Evolutionary conservation across 2,888 invertebrate species (phyloP).

Genomic region (Acrobasis suavella): DNA sequence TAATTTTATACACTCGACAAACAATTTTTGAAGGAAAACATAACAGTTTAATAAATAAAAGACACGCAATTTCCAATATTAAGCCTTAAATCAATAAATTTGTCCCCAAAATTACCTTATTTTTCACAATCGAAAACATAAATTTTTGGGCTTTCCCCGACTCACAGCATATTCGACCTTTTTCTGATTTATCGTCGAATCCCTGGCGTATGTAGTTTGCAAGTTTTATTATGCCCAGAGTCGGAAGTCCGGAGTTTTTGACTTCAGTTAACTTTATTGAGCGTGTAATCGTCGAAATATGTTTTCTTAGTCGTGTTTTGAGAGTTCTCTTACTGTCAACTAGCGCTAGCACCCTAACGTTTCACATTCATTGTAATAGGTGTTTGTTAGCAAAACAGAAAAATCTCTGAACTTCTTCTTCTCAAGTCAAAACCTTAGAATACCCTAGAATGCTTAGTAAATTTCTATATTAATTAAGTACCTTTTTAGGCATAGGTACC

Average conservation of each 20-base stretch:
- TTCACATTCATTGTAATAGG: no score
- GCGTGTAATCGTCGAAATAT: constrained; percentile 40
- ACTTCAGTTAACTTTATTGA: constrained; percentile 63
- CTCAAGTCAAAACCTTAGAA: no score
- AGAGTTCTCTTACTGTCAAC: neutral
- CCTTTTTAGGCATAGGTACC: no score
- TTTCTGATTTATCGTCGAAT: constrained; percentile 71
- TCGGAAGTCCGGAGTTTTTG: constrained; percentile 59
- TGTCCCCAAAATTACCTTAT: constrained; percentile 17
- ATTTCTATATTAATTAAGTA: no score
- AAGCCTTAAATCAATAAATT: constrained; percentile 10
- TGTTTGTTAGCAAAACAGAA: no score
- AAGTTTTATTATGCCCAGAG: constrained; percentile 66
- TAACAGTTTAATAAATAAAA: neutral
- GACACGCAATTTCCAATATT: neutral
- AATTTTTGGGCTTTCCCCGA: constrained; percentile 36
- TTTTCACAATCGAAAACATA: constrained; percentile 21
- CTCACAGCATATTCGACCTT: constrained; percentile 65
- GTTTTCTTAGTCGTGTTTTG: constrained; percentile 12
- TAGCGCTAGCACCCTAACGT: neutral
- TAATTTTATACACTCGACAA: no score
- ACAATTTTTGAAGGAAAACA: no score
- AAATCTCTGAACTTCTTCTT: no score
- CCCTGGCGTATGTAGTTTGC: constrained; percentile 50
- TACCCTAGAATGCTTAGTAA: no score